Base-by-base conservation (phyloP, 2,797 vertebrate genomes). In the Ceyx erithaca region DNA sequence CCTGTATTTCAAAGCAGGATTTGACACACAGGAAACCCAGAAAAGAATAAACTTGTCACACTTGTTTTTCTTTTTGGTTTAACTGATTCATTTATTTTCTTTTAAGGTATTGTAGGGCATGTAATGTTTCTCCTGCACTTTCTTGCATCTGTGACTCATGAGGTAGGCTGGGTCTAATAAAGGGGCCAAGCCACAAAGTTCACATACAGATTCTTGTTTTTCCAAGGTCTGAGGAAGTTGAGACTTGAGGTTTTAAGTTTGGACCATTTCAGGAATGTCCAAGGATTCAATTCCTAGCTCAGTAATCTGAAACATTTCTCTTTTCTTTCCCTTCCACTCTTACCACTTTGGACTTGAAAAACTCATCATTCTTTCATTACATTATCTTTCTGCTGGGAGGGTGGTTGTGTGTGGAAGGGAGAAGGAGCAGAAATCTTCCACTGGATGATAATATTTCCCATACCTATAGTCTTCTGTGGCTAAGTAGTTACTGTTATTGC, bases 51-150 rank as follows among this genome's bases (percentile, higher is more conserved):
- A 31, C 35, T 20, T 69, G 40, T 72, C 51, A 89, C 22, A 46
- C 16, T 83, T 93, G 10, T 11, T 82, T 91, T 95, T 80, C 28
- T 52, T 80, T 92, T 80, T 83, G 31, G 62, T 80, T 93, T 84
- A 90, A 90, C 41, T 64, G 85, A 92, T 92, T 86, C 7, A 75
- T 80, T 89, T 87, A 57, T 77, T 87, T 89, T 92, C 66, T 89
- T 89, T 86, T 72, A 86, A 80, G 75, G 84, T 88, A 75, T 23
- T 45, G 15, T 55, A 63, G 14, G 43, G 14, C 59, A 73, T 72
- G 26, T 85, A 90, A 69, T 93, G 46, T 80, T 82, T 85, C 40
- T 63, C 35, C 30, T 80, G 54, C 33, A 59, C 89, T 77, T 83
- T 31, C 73, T 23, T 91, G 41, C 5, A 28, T 90, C 48, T 87